A percentile compares a stretch with the other conserved stretches of the same genome.
Conservation (phyloP, 2,888 invertebrate species). For the Eilema caniola region DNA sequence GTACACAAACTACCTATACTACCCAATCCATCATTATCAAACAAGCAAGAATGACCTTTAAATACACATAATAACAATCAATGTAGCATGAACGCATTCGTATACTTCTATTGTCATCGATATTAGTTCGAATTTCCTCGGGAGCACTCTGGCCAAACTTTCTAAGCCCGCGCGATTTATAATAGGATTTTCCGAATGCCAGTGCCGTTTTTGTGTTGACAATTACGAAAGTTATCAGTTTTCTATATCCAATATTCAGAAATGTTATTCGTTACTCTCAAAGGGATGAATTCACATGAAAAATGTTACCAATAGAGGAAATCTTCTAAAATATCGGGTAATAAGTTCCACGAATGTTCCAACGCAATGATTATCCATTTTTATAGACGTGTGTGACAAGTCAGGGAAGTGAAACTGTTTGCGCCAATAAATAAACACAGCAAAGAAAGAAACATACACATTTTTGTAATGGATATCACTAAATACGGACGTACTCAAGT, state of each 20-base stretch:
- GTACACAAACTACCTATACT: background rate
- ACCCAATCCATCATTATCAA: background rate
- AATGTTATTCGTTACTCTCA: constrained; percentile 4
- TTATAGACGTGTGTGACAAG: too few relatives aligned
- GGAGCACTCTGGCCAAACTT: background rate
- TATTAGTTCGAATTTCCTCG: constrained; percentile 1
- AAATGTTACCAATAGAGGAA: constrained; percentile 1
- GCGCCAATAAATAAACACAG: too few relatives aligned
- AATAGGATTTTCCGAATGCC: constrained; percentile 23
- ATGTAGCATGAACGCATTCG: background rate
- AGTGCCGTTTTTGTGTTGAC: constrained; percentile 6
- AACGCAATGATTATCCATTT: too few relatives aligned
- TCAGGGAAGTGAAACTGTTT: too few relatives aligned
- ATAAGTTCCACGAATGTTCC: too few relatives aligned
- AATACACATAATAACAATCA: background rate
- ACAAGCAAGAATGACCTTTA: background rate
- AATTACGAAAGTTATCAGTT: constrained; percentile 20
- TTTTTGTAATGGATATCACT: too few relatives aligned
- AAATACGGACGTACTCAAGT: too few relatives aligned
- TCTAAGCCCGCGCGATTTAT: constrained; percentile 12
- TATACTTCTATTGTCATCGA: background rate
- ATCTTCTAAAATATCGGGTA: too few relatives aligned
- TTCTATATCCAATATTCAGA: constrained; percentile 13
- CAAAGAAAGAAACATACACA: too few relatives aligned
- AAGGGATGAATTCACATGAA: constrained; percentile 7